Base-by-base conservation (phyloP, 1,140 invertebrate species). In the Drosophila suzukii region DNA sequence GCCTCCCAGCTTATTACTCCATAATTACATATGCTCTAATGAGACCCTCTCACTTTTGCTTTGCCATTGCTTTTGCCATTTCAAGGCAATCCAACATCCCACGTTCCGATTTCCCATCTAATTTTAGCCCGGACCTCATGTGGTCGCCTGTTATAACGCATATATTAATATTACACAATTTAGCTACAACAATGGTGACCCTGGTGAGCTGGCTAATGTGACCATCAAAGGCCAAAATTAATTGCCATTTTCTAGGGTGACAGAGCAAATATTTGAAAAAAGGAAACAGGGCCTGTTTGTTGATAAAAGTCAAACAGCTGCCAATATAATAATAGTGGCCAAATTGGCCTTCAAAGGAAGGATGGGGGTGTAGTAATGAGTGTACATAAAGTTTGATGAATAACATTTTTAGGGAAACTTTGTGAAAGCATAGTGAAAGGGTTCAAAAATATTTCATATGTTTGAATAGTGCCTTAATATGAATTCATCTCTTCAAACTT, bases 181-280 rank as follows among this genome's bases (percentile, higher is more conserved):
- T 59, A 57, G 66, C 51, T 46, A 51, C 58, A 65, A 77, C 67
- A 78, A 81, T 67, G 34, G n/a, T 49, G 70, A 41, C 66, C 83
- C 72, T 76, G 62, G 41, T 68, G 49, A 20, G 59, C 63, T 50
- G 50, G 75, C 62, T 67, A 79, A 79, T 79, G 53, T 59, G 60
- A 30, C 80, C 80, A 81, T 86, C 82, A 81, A 81, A 86, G 79
- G 74, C 51, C 74, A 78, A 66, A 68, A 78, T 72, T 85, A 85
- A 85, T 88, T 88, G 83, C 53, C 56, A 43, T 61, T 78, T 86
- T 82, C 75, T 75, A 58, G 39, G 43, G 61, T 51, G 75, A 24
- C 38, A 76, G 20, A n/a, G 43, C 27, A 81, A 77, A 66, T 81
- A 65, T 70, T 70, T 57, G 30, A 44, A 54, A 58, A 43, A 73